A percentile compares a stretch with the other conserved stretches of the same genome.
These are phyloP conservation scores for Drosophila mettleri DNA, from an alignment of 2,888 invertebrate genomes.

Conservation along the genomic window DNA sequence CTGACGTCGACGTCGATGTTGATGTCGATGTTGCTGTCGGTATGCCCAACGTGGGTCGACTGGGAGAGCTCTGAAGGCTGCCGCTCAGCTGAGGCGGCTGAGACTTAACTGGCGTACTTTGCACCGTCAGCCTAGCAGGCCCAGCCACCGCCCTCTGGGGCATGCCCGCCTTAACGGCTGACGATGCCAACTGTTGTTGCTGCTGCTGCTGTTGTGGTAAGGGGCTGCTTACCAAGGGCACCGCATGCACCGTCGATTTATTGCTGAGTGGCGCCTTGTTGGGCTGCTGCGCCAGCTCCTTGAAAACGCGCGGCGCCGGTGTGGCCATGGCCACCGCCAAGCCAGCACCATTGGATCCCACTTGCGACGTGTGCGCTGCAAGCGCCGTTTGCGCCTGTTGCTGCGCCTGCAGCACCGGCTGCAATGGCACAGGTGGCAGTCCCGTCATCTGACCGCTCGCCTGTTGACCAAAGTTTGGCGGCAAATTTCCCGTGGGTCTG, in stretches of 20 bases:
- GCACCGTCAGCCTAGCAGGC: conserved; percentile 87
- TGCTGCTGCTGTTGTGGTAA: conserved; percentile 50
- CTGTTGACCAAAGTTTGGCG: conserved; percentile 78
- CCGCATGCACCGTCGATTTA: conserved; percentile 10
- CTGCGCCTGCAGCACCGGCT: conserved; percentile 46
- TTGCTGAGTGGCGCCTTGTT: conserved; percentile 42
- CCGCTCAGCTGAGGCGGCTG: conserved; percentile 88
- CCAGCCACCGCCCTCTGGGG: conserved; percentile 85
- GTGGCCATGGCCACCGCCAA: conserved; percentile 83
- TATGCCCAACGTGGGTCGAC: conserved; percentile 66
- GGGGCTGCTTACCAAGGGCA: conserved; percentile 39
- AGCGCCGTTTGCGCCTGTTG: conserved; percentile 41
- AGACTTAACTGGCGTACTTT: conserved; percentile 88
- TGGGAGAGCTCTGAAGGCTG: conserved; percentile 72
- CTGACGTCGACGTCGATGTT: conserved; percentile 39
- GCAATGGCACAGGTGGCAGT: conserved; percentile 63
- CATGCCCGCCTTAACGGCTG: conserved; percentile 63
- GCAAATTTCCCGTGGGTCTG: conserved; percentile 86
- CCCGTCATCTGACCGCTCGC: conserved; percentile 64
- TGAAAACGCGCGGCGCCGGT: conserved; percentile 83
- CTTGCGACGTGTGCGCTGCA: conserved; percentile 45
- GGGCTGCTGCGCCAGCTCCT: conserved; percentile 84
- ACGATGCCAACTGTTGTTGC: conserved; percentile 43
- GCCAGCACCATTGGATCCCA: conserved; percentile 70
- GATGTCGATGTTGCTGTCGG: conserved; percentile 61